These are phyloP conservation scores for Laticauda colubrina DNA, from an alignment of 2,113 vertebrate genomes.

Conservation along the genomic window DNA sequence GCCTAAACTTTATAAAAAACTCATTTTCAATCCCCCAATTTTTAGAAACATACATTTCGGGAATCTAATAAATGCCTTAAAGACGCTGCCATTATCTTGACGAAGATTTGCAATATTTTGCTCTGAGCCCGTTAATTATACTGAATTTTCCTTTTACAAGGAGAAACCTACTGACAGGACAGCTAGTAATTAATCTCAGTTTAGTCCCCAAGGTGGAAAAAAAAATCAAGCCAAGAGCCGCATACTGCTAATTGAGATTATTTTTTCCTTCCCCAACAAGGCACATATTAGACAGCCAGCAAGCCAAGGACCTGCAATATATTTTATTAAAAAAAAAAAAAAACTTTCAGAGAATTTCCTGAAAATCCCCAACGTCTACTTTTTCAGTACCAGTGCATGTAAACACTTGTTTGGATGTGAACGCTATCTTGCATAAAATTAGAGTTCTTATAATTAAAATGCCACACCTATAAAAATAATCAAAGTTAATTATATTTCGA, in stretches of 20 bases:
- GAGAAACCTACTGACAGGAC: background rate
- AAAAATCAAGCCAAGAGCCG: constrained; percentile 16
- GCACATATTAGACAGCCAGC: constrained; percentile 17
- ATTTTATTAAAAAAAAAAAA: background rate
- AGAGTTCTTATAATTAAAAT: background rate
- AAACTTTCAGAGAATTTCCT: background rate
- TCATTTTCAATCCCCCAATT: background rate
- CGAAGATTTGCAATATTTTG: background rate
- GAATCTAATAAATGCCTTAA: background rate
- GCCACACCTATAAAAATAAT: background rate
- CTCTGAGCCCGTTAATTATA: background rate
- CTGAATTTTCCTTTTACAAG: constrained; percentile 3
- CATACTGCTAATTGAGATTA: constrained; percentile 3
- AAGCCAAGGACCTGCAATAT: background rate
- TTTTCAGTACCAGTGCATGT: background rate
- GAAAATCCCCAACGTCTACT: background rate
- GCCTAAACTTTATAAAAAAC: constrained; percentile 3
- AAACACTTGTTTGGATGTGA: background rate
- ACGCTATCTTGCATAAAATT: background rate
- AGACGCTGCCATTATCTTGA: background rate
- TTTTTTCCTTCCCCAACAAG: constrained; percentile 9
- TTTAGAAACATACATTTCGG: background rate
- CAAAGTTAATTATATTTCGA: constrained; percentile 1
- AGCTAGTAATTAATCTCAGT: background rate
- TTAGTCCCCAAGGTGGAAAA: background rate